A percentile compares a stretch with the other conserved stretches of the same genome.
Evolutionary conservation across 2,797 vertebrate genomes (phyloP).

Genomic region (Silurus aristotelis): DNA sequence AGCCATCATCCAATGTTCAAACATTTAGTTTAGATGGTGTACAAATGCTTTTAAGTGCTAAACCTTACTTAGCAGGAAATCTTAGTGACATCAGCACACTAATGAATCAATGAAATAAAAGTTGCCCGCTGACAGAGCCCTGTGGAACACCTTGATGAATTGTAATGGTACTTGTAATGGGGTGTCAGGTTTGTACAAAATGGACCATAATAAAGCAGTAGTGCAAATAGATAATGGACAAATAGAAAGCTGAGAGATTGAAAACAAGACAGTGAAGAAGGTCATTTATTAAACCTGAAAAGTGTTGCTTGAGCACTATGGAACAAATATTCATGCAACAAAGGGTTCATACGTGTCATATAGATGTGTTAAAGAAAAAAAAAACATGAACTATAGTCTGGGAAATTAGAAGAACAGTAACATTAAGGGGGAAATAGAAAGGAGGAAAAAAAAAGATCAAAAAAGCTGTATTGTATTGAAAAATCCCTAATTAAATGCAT

Average conservation of each 20-base stretch:
- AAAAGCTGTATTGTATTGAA: no score
- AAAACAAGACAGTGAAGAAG: not conserved
- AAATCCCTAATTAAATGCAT: no score
- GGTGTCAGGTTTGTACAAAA: not conserved
- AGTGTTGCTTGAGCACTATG: not conserved
- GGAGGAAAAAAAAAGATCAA: no score
- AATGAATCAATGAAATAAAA: not conserved
- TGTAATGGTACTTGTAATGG: conserved; percentile 12
- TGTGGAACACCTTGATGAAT: conserved; percentile 7
- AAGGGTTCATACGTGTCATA: not conserved
- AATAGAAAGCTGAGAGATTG: not conserved
- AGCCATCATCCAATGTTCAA: not conserved
- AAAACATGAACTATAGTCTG: not conserved
- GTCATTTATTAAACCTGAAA: not conserved
- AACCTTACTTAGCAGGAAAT: not conserved
- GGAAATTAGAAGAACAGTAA: not conserved
- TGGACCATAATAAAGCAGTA: not conserved
- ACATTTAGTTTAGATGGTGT: not conserved
- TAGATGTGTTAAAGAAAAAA: not conserved
- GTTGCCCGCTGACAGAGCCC: not conserved
- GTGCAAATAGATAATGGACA: not conserved
- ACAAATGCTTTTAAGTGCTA: not conserved
- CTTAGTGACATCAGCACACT: not conserved
- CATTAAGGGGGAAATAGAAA: no score
- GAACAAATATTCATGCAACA: not conserved